Evolutionary conservation across 2,797 vertebrate species (phyloP), one percentile per base, ranked within the genome.

Genomic region (Acanthiza pusilla): DNA sequence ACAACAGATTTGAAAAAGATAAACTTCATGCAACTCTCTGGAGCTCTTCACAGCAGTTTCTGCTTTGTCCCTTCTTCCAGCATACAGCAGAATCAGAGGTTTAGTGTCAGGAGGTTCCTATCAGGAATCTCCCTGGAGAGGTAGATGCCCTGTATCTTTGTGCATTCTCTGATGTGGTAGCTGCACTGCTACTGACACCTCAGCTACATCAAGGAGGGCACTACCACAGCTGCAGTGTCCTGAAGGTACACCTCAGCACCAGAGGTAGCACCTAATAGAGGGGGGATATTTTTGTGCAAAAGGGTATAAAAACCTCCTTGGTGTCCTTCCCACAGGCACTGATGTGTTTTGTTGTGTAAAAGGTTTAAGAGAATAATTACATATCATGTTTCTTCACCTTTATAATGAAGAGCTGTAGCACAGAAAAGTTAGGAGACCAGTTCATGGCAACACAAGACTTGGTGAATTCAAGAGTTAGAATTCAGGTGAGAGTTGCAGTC

Each of bases 211-310:
- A 17, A 15, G 26, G 22, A 11, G n/a, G 53, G 32, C 48, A 82
- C 1, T 0, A 22, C 36, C 19, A 5, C 0, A 1, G 15, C 36
- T 9, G 1, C 20, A 8, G 38, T 0, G 0, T 43, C 29, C 50
- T 0, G 0, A 61, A 57, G 54, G 50, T 30, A n/a, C 38, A 55
- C 13, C 50, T 40, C 45, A 60, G 65, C 50, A 43, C 40, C n/a
- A 54, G 23, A n/a, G n/a, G 38, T 2, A 50, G 38, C 4, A 36
- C 51, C 66, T 29, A 34, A 38, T 0, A 55, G 23, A 32, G 16
- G 5, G 10, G 5, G 12, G 14, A 43, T 27, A 47, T 19, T 32
- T 61, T 57, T 51, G 16, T 68, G 38, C 34, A 66, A 67, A 74
- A 36, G 9, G 21, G 9, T 11, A 16, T 30, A 55, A 32, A 21